Evolutionary conservation across 1,140 invertebrate species (phyloP).

Genomic region (Bombus ignitus): DNA sequence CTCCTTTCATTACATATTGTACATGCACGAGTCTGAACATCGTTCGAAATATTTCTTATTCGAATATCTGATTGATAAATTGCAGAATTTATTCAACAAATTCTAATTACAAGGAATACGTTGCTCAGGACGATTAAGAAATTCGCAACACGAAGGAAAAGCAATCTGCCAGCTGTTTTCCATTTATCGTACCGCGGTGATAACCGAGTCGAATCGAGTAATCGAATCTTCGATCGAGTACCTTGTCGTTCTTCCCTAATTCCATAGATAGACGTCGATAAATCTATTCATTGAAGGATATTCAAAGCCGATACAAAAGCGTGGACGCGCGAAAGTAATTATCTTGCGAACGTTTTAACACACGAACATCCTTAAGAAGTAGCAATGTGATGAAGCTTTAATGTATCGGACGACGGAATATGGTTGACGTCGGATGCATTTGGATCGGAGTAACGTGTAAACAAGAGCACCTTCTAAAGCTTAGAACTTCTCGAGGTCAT

Average conservation of each 20-base stretch:
- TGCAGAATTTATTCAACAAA: neutral
- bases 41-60: too few species aligned
- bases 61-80: neutral
- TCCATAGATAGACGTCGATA: neutral
- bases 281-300: neutral
- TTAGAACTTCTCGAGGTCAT: too few species aligned
- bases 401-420: too few species aligned
- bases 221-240: slow-evolving; percentile 23
- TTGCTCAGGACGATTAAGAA: neutral
- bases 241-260: slow-evolving; percentile 3
- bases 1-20: neutral
- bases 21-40: too few species aligned
- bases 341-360: neutral
- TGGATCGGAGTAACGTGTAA: too few species aligned
- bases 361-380: neutral
- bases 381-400: neutral
- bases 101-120: neutral
- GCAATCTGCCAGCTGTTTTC: slow-evolving; percentile 21
- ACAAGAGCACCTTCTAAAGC: neutral
- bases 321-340: slow-evolving; percentile 1
- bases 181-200: slow-evolving; percentile 5
- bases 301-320: neutral
- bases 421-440: too few species aligned
- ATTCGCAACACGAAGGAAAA: neutral
- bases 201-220: slow-evolving; percentile 37